Evolutionary conservation across 2,113 vertebrate species (phyloP).

Genomic region (Ellobius talpinus): DNA sequence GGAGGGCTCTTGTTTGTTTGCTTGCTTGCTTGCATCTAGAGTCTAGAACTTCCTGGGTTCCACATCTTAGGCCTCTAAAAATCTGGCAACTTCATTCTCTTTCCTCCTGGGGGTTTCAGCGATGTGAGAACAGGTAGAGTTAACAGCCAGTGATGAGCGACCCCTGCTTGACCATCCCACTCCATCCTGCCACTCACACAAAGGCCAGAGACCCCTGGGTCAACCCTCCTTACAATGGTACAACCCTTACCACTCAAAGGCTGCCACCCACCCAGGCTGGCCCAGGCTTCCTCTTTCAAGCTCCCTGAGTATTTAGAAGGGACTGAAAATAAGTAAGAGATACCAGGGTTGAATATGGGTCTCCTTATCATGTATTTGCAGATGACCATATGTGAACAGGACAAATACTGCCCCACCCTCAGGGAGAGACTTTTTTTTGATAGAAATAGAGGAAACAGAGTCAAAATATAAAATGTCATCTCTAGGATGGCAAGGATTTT

Average conservation of each 20-base stretch:
- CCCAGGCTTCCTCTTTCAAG: neutral
- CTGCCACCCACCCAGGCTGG: neutral
- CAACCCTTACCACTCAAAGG: neutral
- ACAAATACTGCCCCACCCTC: neutral
- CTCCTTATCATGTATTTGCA: neutral
- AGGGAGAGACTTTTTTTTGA: neutral
- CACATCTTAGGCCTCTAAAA: neutral
- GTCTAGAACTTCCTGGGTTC: neutral
- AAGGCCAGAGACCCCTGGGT: neutral
- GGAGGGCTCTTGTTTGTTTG: neutral
- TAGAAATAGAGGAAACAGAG: neutral
- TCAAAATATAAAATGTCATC: neutral
- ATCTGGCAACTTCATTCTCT: neutral
- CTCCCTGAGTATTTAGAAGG: neutral
- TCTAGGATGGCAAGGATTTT: neutral
- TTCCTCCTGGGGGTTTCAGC: neutral
- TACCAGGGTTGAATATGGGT: neutral
- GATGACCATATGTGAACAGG: neutral
- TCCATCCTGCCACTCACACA: neutral
- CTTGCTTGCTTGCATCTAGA: neutral
- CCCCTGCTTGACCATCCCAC: neutral
- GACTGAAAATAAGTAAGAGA: neutral
- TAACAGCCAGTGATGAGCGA: neutral
- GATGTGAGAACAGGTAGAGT: neutral
- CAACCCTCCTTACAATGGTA: neutral